Base-by-base conservation (phyloP, 1,140 invertebrate species). In the Eriocheir sinensis region DNA sequence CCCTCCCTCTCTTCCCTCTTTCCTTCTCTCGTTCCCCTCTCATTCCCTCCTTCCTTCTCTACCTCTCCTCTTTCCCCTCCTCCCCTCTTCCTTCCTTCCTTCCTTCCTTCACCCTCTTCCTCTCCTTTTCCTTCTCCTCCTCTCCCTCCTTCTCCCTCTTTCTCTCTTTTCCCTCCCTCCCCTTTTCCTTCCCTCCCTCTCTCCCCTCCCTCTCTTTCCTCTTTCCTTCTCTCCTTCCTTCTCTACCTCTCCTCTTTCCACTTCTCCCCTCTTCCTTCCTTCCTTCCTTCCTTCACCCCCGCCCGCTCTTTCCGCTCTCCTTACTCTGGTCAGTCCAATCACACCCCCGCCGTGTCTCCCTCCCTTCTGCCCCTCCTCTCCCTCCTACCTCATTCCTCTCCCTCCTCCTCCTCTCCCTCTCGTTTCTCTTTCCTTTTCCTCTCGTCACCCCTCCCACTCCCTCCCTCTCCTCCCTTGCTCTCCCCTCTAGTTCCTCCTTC, bases 41-140 rank as follows among this genome's bases (percentile, higher is more conserved):
- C 90, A 80, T 72, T 80, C 90, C 41, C 90, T 81, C 72, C 41
- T 44, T 89, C 88, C 53, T 44, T 89, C 88, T 89, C 88, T 89
- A 40, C 53, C 88, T 89, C 88, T 89, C 88, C 53, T 44, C 53
- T 44, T 89, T 44, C 53, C 88, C 30, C 41, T 89, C 40, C 41
- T n/a, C n/a, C 85, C 27, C 53, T 72, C 53, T 72, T 27, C 27
- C 53, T 72, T 27, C 27, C 53, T 72, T 27, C 27, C 53, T 27
- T 32, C 32, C 38, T 89, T 17, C 40, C 12, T 27, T 8, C 32
- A 12, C 53, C 27, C 53, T 72, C 53, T 72, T 27, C 27, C 53
- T 72, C 53, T 72, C 53, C 27, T 27, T 34, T 34, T 85, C 34
- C 36, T 34, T 85, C 81, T 85, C 81, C 36, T 34, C 36, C 81